Evolutionary conservation across 1,140 invertebrate species (phyloP).

Genomic region (Macrobrachium nipponense): DNA sequence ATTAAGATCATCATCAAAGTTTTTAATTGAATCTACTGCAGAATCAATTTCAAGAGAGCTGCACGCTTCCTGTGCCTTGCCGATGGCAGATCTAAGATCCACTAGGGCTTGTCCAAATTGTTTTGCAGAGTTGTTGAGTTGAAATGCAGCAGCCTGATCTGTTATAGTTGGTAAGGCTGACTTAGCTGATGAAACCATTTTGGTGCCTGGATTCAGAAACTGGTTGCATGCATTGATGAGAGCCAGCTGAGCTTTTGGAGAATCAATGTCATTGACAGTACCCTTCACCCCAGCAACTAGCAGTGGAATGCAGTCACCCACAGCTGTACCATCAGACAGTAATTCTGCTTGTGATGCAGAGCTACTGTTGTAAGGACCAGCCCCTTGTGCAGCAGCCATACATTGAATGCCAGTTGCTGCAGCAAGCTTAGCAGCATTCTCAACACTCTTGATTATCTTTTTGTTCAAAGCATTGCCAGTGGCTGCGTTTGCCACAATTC

Average conservation of each 20-base stretch:
- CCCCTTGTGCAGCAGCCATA: conserved; percentile 81
- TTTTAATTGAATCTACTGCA: conserved; percentile 83
- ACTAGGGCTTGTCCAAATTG: conserved; percentile 81
- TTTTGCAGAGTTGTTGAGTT: conserved; percentile 80
- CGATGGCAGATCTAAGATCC: conserved; percentile 84
- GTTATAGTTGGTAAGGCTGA: conserved; percentile 86
- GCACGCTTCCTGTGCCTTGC: conserved; percentile 87
- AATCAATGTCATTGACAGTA: conserved; percentile 78
- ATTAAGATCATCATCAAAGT: conserved; percentile 83
- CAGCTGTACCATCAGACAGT: conserved; percentile 79
- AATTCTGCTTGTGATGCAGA: conserved; percentile 79
- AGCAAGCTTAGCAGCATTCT: conserved; percentile 84
- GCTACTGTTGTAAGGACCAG: conserved; percentile 79
- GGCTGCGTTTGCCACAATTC: conserved; percentile 87
- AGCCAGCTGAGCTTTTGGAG: conserved; percentile 81
- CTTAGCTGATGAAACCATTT: conserved; percentile 78
- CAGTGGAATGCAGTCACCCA: conserved; percentile 84
- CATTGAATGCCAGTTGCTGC: conserved; percentile 91
- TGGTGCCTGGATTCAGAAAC: conserved; percentile 77
- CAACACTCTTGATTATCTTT: conserved; percentile 78
- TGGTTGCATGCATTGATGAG: conserved; percentile 89
- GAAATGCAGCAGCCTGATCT: conserved; percentile 82
- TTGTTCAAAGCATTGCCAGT: conserved; percentile 82
- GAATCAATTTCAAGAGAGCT: conserved; percentile 87
- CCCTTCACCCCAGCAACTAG: conserved; percentile 86